Base-by-base conservation (phyloP, 2,888 invertebrate species). In the Aporophyla nigra region DNA sequence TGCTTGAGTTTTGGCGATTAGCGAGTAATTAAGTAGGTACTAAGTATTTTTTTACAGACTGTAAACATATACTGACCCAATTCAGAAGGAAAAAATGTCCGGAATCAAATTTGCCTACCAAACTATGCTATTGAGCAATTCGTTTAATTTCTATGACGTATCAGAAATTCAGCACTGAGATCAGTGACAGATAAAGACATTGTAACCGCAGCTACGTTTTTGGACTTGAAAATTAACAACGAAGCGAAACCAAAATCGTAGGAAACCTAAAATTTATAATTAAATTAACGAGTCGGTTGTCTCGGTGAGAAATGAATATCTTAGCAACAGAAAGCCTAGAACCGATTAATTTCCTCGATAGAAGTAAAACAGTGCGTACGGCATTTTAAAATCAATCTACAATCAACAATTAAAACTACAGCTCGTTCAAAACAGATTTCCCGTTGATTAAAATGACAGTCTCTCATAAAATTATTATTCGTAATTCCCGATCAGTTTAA, bases 1-100 rank as follows among this genome's bases (percentile, higher is more conserved):
- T 77, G 71, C 71, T 73, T 66, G 68, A 53, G 33, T 82, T 85
- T 82, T 68, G 70, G 75, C 74, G 56, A 63, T 56, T 78, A 24
- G 33, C 51, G 19, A 71, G 24, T 67, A 24, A 76, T 74, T 74
- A 53, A 1, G 10, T 74, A 53, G 1, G 10, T 21, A 51, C 51
- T 21, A 19, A 51, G 19, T 51, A 51, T 33, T 1, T 46, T 21
- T 24, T 53, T 27, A 46, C 3, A 12, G 27, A 68, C n/a, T 43
- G 40, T 19, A 51, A 51, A 51, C 19, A 14, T 19, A 19, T 49
- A 51, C 2, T 33, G 33, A 33, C 43, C 43, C 10, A 43, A 5
- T 19, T 19, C 6, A 19, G 19, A 51, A 51, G 19, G 51, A 51
- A 51, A 7, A 51, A 59, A 27, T 59, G 27, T 66, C 7, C 7